A percentile compares a stretch with the other conserved stretches of the same genome.
Evolutionary conservation across 2,113 vertebrate species (phyloP).

Genomic region (Fulica atra): DNA sequence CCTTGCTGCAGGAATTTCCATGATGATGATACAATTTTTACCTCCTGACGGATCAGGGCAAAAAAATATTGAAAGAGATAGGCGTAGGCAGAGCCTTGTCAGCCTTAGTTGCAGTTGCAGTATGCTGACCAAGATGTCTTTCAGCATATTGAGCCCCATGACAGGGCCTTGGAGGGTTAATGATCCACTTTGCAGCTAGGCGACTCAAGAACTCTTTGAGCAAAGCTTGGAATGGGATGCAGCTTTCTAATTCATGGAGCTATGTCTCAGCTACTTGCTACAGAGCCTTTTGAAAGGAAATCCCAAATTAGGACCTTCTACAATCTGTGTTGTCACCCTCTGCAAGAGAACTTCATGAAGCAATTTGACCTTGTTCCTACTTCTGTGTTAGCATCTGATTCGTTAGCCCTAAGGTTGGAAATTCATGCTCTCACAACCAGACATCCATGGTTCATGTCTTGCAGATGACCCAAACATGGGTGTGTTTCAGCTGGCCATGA

Average conservation of each 20-base stretch:
- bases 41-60: background rate
- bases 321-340: conserved; percentile 7
- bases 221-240: background rate
- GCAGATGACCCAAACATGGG: conserved; percentile 64
- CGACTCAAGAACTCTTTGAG: background rate
- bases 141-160: background rate
- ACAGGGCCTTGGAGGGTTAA: background rate
- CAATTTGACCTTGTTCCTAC: conserved; percentile 36
- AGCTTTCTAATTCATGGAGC: background rate
- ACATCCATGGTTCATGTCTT: conserved; percentile 44
- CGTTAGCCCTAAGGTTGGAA: conserved; percentile 32
- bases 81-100: background rate
- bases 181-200: background rate
- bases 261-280: background rate
- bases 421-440: conserved; percentile 35
- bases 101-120: background rate
- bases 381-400: conserved; percentile 36
- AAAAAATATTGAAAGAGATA: background rate
- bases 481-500: conserved; percentile 64
- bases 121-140: background rate
- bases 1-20: background rate
- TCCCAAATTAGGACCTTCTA: conserved; percentile 42
- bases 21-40: background rate
- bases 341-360: background rate
- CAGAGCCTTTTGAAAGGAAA: conserved; percentile 28